phyloP scores from a whole-genome alignment of 2,888 invertebrate species.

The Protonemura montana region DNA sequence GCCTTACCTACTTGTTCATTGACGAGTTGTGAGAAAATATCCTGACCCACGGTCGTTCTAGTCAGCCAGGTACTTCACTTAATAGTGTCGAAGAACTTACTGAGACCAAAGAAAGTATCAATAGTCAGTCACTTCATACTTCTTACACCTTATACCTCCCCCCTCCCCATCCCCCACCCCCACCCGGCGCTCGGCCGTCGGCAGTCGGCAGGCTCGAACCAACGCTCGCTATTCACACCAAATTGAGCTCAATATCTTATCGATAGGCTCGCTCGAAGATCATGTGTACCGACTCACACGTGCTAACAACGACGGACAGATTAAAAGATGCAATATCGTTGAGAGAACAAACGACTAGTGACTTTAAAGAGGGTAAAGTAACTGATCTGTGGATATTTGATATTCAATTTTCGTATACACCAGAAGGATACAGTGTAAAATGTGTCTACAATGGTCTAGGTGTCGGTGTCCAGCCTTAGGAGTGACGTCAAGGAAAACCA shows the following conservation, averaged over 20 bases:
- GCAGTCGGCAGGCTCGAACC: not conserved
- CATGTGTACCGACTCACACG: not conserved
- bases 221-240: not conserved
- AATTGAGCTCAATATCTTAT: slow-evolving; percentile 22
- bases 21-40: not conserved
- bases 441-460: not conserved
- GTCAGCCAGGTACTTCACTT: slow-evolving; percentile 32
- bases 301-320: not conserved
- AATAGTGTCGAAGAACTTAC: slow-evolving; percentile 28
- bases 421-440: not conserved
- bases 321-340: not conserved
- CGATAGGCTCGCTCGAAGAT: not conserved
- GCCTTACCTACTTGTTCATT: slow-evolving; percentile 23
- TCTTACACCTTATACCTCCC: slow-evolving; percentile 29
- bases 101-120: slow-evolving; percentile 34
- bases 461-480: slow-evolving; percentile 28
- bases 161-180: slow-evolving; percentile 14
- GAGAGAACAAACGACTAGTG: not conserved
- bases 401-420: not conserved
- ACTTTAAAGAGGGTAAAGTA: not conserved
- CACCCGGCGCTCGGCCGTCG: not conserved
- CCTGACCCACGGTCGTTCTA: not conserved
- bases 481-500: slow-evolving; percentile 42
- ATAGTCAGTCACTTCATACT: slow-evolving; percentile 33
- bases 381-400: not conserved